Evolutionary conservation across 2,113 vertebrate genomes (phyloP), one percentile per base, ranked within the genome.

Genomic region (Pogona vitticeps): DNA sequence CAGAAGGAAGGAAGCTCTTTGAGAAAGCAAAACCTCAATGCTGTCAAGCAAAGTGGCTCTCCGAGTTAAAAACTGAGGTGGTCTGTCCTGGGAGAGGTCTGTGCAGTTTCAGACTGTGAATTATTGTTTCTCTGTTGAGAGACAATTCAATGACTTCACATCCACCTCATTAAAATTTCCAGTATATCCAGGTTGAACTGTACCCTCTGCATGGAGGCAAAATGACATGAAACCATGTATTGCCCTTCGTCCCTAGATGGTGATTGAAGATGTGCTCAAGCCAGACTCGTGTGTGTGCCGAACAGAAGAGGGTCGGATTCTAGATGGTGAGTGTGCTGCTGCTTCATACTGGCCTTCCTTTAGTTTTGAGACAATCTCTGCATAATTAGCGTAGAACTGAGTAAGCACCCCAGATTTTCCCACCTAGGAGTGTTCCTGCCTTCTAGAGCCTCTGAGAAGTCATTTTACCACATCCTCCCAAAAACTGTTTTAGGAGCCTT

Each of bases 191-290:
- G 42, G 31, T 10, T 23, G 21, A 9, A 14, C 31, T 42, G n/a
- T 3, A 26, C 23, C 20, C 56, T 20, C n/a, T 17, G 21, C 38
- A 33, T 7, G 6, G 28, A 76, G 36, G 9, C 26, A 42, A 65
- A 80, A 42, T 10, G 3, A 17, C 78, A 71, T 80, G 36, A 71
- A 59, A 76, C 18, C 58, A 23, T 36, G 46, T 91, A 7, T 40
- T n/a, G 15, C 3, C 3, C 26, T 42, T 38, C 65, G 6, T 85
- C 52, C 76, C 65, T 84, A 98, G 98, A 97, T 98, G 97, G 95
- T 94, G 12, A 91, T 98, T 26, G 98, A 98, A 94, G 98, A 98
- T 26, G 97, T 98, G 58, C 84, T 98, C 84, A 96, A 96, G 1
- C 96, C 97, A 4, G 91, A 92, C 15, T 95, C 92, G 0, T 98